Percentiles rank a stretch among this genome's conserved stretches.
phyloP scores from a whole-genome alignment of 2,888 invertebrate species.

The Linyphia triangularis region DNA sequence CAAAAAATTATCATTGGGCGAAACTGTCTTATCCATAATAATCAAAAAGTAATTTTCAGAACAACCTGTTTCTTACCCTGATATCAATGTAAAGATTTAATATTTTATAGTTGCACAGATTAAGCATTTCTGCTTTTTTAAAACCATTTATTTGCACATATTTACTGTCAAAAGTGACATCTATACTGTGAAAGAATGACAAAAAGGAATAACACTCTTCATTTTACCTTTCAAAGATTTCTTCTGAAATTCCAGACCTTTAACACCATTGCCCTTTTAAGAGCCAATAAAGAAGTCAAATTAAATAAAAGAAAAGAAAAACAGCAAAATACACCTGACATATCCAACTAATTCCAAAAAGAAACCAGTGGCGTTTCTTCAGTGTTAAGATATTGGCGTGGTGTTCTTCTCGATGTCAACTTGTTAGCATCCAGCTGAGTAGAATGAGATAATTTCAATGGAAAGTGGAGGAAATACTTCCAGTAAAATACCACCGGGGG shows the following conservation, averaged over 20 bases:
- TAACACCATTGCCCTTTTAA: conserved; percentile 12
- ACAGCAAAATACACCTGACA: background rate
- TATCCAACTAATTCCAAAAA: conserved; percentile 1
- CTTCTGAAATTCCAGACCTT: background rate
- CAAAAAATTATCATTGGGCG: too few relatives aligned
- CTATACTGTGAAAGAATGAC: background rate
- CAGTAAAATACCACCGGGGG: background rate
- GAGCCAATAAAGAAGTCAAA: background rate
- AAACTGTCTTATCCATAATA: too few relatives aligned
- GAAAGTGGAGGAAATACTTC: background rate
- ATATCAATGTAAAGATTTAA: too few relatives aligned
- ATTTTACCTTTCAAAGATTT: background rate
- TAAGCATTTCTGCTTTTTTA: too few relatives aligned
- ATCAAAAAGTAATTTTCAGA: too few relatives aligned
- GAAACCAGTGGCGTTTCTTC: conserved; percentile 12
- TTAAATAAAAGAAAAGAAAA: background rate
- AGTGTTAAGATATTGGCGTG: background rate
- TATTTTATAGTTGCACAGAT: background rate
- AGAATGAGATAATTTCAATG: conserved; percentile 27
- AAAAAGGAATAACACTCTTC: background rate
- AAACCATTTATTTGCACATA: too few relatives aligned
- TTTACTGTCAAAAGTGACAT: background rate
- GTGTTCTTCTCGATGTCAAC: conserved; percentile 16
- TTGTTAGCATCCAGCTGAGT: conserved; percentile 41
- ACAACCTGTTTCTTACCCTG: too few relatives aligned